A percentile compares a stretch with the other conserved stretches of the same genome.
Evolutionary conservation across 2,888 invertebrate species (phyloP).

Genomic region (Lathronympha strigana): DNA sequence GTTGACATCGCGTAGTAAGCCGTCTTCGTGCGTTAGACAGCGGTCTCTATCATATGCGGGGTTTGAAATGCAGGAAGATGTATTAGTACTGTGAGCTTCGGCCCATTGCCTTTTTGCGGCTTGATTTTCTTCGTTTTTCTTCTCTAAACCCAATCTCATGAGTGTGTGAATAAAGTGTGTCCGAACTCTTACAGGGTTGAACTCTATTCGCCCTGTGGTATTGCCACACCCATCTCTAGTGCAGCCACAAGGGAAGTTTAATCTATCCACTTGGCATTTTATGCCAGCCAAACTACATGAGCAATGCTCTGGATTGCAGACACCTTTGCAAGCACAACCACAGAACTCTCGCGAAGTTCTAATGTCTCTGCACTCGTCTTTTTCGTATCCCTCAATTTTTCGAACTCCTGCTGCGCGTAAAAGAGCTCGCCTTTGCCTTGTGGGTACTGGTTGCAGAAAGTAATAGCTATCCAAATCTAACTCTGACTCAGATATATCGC

Average conservation of each 20-base stretch:
- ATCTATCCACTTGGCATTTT: conserved; percentile 98
- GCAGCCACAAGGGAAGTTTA: conserved; percentile 98
- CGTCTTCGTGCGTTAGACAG: conserved; percentile 68
- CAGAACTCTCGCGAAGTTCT: conserved; percentile 96
- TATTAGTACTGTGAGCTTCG: conserved; percentile 64
- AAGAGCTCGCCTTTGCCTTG: conserved; percentile 93
- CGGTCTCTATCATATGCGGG: conserved; percentile 70
- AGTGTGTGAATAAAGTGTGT: conserved; percentile 99
- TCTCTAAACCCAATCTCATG: conserved; percentile 95
- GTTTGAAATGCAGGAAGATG: conserved; percentile 64
- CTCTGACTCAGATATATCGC: conserved; percentile 92
- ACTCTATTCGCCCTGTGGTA: conserved; percentile 96
- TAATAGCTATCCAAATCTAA: conserved; percentile 95
- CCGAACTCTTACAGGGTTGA: conserved; percentile 97
- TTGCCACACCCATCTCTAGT: conserved; percentile 97
- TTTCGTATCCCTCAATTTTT: conserved; percentile 96
- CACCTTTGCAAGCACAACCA: conserved; percentile 96
- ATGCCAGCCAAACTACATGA: conserved; percentile 97
- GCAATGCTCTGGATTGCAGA: conserved; percentile 98
- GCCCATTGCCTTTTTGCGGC: conserved; percentile 78
- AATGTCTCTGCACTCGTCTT: conserved; percentile 97
- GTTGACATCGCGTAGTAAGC: conserved; percentile 80
- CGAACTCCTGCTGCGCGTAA: conserved; percentile 96
- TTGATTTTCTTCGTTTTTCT: conserved; percentile 88
- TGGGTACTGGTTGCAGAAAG: conserved; percentile 96